Conservation (phyloP, 2,797 vertebrate genomes). For the Sebastes nivosus region DNA sequence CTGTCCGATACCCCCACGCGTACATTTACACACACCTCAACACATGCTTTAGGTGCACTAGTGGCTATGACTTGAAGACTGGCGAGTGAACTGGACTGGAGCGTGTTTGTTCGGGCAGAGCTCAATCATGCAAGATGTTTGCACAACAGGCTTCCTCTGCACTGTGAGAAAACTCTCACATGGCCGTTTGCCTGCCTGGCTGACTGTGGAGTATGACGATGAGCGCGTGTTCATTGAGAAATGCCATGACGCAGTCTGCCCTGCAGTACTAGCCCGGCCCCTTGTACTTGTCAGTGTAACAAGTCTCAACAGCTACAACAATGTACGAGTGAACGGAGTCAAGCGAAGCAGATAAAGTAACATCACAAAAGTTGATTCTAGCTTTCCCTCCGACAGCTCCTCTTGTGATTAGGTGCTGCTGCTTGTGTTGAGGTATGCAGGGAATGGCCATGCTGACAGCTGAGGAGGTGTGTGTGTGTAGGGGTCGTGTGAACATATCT, state of each 20-base stretch:
- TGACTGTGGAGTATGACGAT: conserved; percentile 26
- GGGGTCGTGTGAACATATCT: background rate
- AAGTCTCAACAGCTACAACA: conserved; percentile 75
- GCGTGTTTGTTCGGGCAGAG: conserved; percentile 38
- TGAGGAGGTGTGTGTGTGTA: conserved; percentile 18
- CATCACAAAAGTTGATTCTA: conserved; percentile 8
- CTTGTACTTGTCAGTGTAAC: conserved; percentile 59
- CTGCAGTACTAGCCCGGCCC: conserved; percentile 43
- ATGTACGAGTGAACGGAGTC: conserved; percentile 35
- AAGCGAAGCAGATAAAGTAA: conserved; percentile 42
- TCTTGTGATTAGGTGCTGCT: conserved; percentile 40
- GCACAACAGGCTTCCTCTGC: conserved; percentile 61
- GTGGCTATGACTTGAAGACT: conserved; percentile 14
- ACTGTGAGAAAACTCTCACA: conserved; percentile 75
- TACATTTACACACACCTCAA: conserved; percentile 10
- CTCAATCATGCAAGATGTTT: conserved; percentile 58
- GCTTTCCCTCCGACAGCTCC: conserved; percentile 38
- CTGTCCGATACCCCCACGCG: background rate
- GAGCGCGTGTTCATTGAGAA: conserved; percentile 64
- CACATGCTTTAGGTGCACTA: conserved; percentile 1
- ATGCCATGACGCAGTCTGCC: conserved; percentile 42
- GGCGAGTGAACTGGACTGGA: conserved; percentile 14
- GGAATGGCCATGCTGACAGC: conserved; percentile 55
- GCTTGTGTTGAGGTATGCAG: conserved; percentile 37
- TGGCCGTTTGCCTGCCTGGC: conserved; percentile 24